Evolutionary conservation across 2,113 vertebrate genomes (phyloP), one percentile per base, ranked within the genome.

Genomic region (Archilochus colubris): DNA sequence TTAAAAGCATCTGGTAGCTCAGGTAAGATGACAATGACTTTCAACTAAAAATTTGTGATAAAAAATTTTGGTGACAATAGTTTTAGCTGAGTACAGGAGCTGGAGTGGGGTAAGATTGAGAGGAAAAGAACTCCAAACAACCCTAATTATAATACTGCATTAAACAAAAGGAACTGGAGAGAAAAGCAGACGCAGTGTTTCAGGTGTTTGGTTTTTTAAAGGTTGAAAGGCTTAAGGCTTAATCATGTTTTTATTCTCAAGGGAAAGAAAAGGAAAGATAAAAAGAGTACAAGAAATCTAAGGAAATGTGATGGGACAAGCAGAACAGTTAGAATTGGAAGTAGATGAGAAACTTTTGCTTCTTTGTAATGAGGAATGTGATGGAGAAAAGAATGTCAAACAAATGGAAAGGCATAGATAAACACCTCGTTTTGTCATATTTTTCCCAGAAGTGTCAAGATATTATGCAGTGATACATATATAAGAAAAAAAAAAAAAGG

Each of bases 351-450:
- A 93, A 78, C 27, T 23, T 88, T 19, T 16, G 33, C 64, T 73
- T 82, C 44, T 92, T 77, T 83, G 68, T 55, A 81, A 81, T 21
- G 69, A 92, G 67, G 63, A 64, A 75, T 86, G 63, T 51, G 79
- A 88, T 80, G 68, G 78, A 69, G 78, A 89, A 91, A 86, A 91
- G 63, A 38, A 88, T 44, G 88, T 91, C 90, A 96, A 83, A 73
- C 64, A 85, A 93, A 80, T 0, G 5, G 68, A 63, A 91, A 90
- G 55, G 68, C 90, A 77, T 6, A 85, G 48, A 91, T 9, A 95
- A 90, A 94, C 85, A 88, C 68, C 75, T 95, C 68, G 51, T 86
- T 88, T 95, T 95, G 82, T 90, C 92, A 74, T 12, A 23, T 88
- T 62, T 66, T 11, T 62, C 14, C 43, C 79, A 77, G 82, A 93